These are phyloP conservation scores for Heliopora coerulea DNA, from an alignment of 92 coral and sea anemone genomes.

Conservation along the genomic window DNA sequence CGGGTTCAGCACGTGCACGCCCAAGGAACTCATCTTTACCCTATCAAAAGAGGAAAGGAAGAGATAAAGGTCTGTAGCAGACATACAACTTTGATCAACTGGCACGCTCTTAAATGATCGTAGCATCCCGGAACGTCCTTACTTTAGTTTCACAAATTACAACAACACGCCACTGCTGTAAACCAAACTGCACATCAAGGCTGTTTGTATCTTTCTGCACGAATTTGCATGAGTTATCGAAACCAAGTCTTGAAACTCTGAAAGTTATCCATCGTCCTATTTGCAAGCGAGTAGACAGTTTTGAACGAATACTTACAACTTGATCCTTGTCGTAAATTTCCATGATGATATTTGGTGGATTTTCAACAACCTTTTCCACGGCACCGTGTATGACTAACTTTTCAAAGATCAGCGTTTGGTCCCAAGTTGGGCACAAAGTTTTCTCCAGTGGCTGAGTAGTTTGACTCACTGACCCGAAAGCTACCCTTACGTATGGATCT, in stretches of 20 bases:
- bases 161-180: no score
- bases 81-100: no score
- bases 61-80: no score
- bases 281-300: not conserved
- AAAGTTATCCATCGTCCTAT: no score
- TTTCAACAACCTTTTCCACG: conserved; percentile 69
- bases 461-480: conserved; percentile 80
- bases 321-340: conserved; percentile 81
- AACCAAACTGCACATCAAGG: no score
- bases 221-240: no score
- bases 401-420: conserved; percentile 84
- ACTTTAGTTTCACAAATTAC: no score
- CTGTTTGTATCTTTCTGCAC: no score
- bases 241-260: no score
- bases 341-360: conserved; percentile 85
- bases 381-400: conserved; percentile 68
- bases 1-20: conserved; percentile 83
- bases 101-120: no score
- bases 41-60: conserved; percentile 28
- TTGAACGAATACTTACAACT: conserved; percentile 59
- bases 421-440: conserved; percentile 97
- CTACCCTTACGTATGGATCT: conserved; percentile 93
- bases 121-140: no score
- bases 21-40: conserved; percentile 98
- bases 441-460: conserved; percentile 61